Conservation (phyloP, 1,140 invertebrate genomes). For the Ceratoteleas bidentatus region DNA sequence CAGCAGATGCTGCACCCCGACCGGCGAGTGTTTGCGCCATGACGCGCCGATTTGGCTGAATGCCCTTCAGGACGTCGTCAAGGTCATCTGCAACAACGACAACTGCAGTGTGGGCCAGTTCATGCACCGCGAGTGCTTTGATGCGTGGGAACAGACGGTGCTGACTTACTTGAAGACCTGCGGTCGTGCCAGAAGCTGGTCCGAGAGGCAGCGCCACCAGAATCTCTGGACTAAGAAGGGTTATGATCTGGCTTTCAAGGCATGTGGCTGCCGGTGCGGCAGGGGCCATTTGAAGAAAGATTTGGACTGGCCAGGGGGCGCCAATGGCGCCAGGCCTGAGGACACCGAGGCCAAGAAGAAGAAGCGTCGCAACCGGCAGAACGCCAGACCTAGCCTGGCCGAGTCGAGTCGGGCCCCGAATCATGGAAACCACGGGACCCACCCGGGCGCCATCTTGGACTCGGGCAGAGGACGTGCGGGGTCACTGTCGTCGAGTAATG, state of each 20-base stretch:
- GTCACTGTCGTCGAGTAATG: slow-evolving; percentile 85
- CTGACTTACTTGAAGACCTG: slow-evolving; percentile 93
- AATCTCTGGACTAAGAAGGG: slow-evolving; percentile 99
- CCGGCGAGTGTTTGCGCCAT: slow-evolving; percentile 88
- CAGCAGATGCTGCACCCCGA: slow-evolving; percentile 90
- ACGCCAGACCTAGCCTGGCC: slow-evolving; percentile 83
- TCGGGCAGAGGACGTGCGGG: slow-evolving; percentile 83
- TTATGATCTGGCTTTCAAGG: slow-evolving; percentile 95
- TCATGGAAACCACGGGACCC: slow-evolving; percentile 63
- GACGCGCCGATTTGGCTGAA: slow-evolving; percentile 86
- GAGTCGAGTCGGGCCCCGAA: slow-evolving; percentile 78
- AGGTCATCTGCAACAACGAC: slow-evolving; percentile 97
- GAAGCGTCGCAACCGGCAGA: slow-evolving; percentile 85
- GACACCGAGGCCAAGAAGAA: slow-evolving; percentile 87
- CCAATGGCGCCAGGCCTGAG: slow-evolving; percentile 76
- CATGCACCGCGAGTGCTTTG: slow-evolving; percentile 98
- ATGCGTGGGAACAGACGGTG: slow-evolving; percentile 94
- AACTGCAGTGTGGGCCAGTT: slow-evolving; percentile 91
- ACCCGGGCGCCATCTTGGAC: slow-evolving; percentile 74
- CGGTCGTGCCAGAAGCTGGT: slow-evolving; percentile 95
- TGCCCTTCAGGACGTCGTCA: slow-evolving; percentile 90
- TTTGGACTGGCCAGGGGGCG: slow-evolving; percentile 91
- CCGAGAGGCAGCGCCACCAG: slow-evolving; percentile 94
- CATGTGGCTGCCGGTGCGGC: slow-evolving; percentile 93
- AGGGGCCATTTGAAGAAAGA: slow-evolving; percentile 96